Conservation (phyloP, 2,888 invertebrate genomes). For the Octonoba sinensis region DNA sequence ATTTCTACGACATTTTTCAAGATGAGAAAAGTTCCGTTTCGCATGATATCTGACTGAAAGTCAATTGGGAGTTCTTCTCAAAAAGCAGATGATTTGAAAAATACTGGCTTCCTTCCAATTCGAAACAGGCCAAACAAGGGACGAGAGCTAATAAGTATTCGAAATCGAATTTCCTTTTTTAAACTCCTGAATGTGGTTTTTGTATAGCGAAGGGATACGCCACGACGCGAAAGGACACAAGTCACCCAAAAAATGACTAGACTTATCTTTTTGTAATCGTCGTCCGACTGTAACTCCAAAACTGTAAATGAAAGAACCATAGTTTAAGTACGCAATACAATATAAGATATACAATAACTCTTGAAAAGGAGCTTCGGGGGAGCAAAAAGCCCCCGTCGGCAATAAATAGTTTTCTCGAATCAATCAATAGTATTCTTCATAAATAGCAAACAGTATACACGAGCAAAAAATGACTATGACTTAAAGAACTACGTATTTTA, state of each 20-base stretch:
- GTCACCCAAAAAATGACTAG: constrained; percentile 61
- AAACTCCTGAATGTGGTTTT: constrained; percentile 1
- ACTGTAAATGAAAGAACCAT: constrained; percentile 50
- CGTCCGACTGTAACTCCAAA: constrained; percentile 37
- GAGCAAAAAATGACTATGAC: constrained; percentile 58
- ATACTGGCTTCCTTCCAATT: constrained; percentile 30
- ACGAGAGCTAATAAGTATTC: constrained; percentile 29
- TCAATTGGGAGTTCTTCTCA: too few relatives aligned
- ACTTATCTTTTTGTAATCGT: constrained; percentile 20
- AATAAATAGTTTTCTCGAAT: constrained; percentile 54
- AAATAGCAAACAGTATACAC: constrained; percentile 62
- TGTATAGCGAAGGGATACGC: constrained; percentile 51
- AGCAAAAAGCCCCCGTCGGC: too few relatives aligned
- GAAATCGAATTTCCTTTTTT: constrained; percentile 19
- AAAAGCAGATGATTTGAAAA: constrained; percentile 23
- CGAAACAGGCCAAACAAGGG: constrained; percentile 39
- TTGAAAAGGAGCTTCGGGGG: constrained; percentile 11
- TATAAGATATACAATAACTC: constrained; percentile 54
- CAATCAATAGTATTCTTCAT: constrained; percentile 43
- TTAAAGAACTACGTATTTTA: constrained; percentile 55
- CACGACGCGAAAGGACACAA: constrained; percentile 44
- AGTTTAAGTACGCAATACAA: constrained; percentile 55
- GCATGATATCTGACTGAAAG: too few relatives aligned
- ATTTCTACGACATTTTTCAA: too few relatives aligned
- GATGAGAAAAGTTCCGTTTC: too few relatives aligned